Evolutionary conservation across 2,888 invertebrate species (phyloP).

Genomic region (Tineola bisselliella): DNA sequence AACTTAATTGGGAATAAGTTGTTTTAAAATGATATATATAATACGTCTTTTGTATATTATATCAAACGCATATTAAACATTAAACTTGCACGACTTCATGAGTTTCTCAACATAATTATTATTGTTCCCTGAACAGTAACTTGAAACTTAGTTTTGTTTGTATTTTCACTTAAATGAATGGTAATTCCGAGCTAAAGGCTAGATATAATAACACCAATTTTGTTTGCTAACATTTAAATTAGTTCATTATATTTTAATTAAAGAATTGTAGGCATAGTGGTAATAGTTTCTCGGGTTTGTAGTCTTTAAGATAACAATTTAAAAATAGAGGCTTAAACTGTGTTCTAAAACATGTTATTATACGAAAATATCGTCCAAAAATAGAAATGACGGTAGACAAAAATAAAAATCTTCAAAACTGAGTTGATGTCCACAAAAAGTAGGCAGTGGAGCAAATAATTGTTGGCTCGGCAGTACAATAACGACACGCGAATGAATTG

Average conservation of each 20-base stretch:
- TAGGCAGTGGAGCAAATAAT: neutral
- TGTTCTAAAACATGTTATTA: too few relatives aligned
- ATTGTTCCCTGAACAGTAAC: neutral
- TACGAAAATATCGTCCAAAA: too few relatives aligned
- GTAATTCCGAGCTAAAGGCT: neutral
- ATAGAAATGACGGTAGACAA: neutral
- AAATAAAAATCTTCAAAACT: neutral
- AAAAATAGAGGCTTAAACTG: too few relatives aligned
- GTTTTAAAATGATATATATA: too few relatives aligned
- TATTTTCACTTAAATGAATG: slow-evolving; percentile 3
- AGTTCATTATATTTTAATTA: too few relatives aligned
- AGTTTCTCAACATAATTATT: neutral
- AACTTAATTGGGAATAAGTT: too few relatives aligned
- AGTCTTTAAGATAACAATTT: too few relatives aligned
- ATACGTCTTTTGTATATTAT: too few relatives aligned
- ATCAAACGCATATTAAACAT: too few relatives aligned
- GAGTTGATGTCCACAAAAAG: neutral
- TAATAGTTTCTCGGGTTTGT: too few relatives aligned
- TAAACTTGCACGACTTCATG: neutral
- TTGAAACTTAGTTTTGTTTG: slow-evolving; percentile 2
- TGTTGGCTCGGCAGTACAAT: neutral
- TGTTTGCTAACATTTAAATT: too few relatives aligned
- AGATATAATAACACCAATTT: neutral
- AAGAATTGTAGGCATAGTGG: too few relatives aligned
- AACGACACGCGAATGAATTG: neutral